Base-by-base conservation (phyloP, 2,888 invertebrate species). In the Epirrita christyi region DNA sequence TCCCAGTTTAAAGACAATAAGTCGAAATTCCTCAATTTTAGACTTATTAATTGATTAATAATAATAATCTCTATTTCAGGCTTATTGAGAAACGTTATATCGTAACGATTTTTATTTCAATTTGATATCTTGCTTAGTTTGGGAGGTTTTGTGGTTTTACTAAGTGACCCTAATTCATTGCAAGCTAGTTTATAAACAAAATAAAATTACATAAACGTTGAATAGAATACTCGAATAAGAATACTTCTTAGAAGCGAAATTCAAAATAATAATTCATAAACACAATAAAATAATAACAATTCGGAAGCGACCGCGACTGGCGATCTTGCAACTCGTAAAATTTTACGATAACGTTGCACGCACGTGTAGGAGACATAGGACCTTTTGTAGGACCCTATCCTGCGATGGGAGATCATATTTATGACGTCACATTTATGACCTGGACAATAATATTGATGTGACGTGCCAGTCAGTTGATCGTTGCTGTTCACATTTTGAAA, bases 321-420 rank as follows among this genome's bases (percentile, higher is more conserved):
- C 74, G 71, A 74, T 71, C 64, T 65, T 32, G 36, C 41, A 10
- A 44, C 46, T 90, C 88, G 84, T 91, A 90, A 90, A 89, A 83
- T 86, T 89, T 91, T 88, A 89, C 86, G 89, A 89, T 86, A 83
- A 89, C 86, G 76, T 68, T 57, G 63, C 73, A 72, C 77, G 82
- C 84, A 82, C 85, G 87, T 85, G 84, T 81, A 72, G 75, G 70
- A 69, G 67, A 55, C 41, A 58, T 21, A 21, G 45, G 66, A 68
- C 66, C 74, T 72, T 73, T 69, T 48, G 58, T 58, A 42, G 68
- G 49, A 45, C 50, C 42, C 46, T 67, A 79, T 77, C 75, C 21
- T 34, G 75, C 80, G 81, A 84, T 80, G 80, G 75, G 71, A 64
- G 72, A 75, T 81, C 80, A 80, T 85, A 81, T 89, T 87, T 88